Conservation (phyloP, 2,888 invertebrate species). For the Zootermopsis nevadensis region DNA sequence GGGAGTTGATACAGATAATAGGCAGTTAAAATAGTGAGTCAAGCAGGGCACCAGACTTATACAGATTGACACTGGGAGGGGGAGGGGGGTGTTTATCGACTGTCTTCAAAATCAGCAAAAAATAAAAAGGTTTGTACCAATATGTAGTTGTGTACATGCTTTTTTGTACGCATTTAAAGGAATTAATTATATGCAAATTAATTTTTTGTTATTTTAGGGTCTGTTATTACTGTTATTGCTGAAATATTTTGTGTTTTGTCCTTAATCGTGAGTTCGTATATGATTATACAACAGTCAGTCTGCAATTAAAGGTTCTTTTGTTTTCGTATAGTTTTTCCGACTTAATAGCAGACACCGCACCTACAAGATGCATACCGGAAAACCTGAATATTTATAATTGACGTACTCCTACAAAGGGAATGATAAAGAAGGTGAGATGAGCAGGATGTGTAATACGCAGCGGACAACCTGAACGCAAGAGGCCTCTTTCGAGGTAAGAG, state of each 20-base stretch:
- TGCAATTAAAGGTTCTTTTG: neutral
- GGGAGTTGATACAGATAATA: conserved; percentile 32
- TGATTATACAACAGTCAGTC: neutral
- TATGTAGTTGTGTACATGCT: neutral
- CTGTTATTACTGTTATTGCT: conserved; percentile 17
- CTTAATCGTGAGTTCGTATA: neutral
- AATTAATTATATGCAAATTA: conserved; percentile 35
- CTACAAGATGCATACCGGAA: too few species aligned
- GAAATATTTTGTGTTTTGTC: neutral
- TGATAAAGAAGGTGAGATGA: too few species aligned
- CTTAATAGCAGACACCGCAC: too few species aligned
- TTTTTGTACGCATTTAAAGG: neutral
- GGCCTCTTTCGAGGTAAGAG: too few species aligned
- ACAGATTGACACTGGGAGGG: conserved; percentile 21
- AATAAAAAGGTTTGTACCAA: neutral
- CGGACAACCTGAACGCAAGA: too few species aligned
- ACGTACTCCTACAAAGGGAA: too few species aligned
- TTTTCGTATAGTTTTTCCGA: too few species aligned
- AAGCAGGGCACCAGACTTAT: neutral
- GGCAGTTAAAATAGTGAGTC: conserved; percentile 22
- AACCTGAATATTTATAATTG: too few species aligned
- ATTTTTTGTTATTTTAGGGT: neutral
- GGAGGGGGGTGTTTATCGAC: neutral
- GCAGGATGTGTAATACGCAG: too few species aligned
- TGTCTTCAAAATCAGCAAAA: neutral